Evolutionary conservation across 2,113 vertebrate species (phyloP).

Genomic region (Pachycephala philippinensis): DNA sequence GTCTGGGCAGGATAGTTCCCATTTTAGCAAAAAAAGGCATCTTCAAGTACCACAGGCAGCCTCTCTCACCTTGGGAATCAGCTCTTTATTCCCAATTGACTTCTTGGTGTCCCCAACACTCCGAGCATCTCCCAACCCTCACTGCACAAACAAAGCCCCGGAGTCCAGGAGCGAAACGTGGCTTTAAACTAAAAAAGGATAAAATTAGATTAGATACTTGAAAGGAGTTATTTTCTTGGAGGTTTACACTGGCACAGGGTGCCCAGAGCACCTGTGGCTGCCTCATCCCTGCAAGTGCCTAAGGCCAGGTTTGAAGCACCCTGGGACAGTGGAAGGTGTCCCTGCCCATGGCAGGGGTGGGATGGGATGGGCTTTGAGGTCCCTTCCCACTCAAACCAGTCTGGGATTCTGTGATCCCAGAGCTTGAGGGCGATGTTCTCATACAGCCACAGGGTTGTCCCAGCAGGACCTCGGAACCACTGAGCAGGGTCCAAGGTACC

Average conservation of each 20-base stretch:
- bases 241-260: background rate
- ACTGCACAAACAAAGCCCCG: background rate
- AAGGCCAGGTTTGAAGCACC: background rate
- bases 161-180: fast-evolving
- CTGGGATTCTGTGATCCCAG: background rate
- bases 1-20: background rate
- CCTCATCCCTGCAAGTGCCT: background rate
- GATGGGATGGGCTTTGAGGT: background rate
- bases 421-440: background rate
- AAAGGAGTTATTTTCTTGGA: background rate
- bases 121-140: background rate
- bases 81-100: fast-evolving
- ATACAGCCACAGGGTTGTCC: background rate
- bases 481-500: background rate
- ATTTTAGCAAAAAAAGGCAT: background rate
- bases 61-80: fast-evolving
- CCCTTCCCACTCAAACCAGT: background rate
- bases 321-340: background rate
- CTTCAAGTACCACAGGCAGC: background rate
- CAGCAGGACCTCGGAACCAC: background rate
- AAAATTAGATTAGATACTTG: background rate
- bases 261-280: background rate
- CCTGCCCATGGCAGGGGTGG: background rate
- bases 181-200: background rate
- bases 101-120: background rate